Conservation (phyloP, 2,888 invertebrate genomes). For the Philaethria dido region DNA sequence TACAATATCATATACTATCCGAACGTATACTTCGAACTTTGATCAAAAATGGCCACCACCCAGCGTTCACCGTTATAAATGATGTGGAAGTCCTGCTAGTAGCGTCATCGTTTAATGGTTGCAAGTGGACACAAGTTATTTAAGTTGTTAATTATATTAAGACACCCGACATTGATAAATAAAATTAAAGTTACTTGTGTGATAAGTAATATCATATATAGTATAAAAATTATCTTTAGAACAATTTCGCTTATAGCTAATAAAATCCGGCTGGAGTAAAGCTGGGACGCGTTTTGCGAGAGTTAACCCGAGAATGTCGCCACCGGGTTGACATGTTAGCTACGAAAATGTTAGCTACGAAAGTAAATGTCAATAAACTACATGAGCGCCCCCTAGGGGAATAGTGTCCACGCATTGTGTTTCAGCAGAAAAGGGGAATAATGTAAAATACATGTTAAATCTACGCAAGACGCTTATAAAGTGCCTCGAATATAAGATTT, state of each 20-base stretch:
- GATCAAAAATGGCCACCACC: no score
- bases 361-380: conserved; percentile 83
- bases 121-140: no score
- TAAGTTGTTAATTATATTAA: no score
- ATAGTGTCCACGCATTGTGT: conserved; percentile 68
- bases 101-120: no score
- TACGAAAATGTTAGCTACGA: conserved; percentile 73
- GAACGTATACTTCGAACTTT: no score
- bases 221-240: conserved; percentile 27
- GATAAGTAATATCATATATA: neutral
- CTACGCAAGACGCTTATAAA: conserved; percentile 36
- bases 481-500: conserved; percentile 3
- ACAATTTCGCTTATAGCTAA: conserved; percentile 42
- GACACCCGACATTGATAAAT: no score
- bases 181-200: conserved; percentile 6
- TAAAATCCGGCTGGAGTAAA: conserved; percentile 38
- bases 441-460: conserved; percentile 55
- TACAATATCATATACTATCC: no score
- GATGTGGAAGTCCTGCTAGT: no score
- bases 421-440: conserved; percentile 54
- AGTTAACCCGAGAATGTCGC: conserved; percentile 62
- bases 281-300: conserved; percentile 50
- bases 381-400: conserved; percentile 67
- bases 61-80: no score
- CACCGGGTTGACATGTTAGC: conserved; percentile 71